phyloP scores from a whole-genome alignment of 2,113 vertebrate species.

The Smithornis capensis region DNA sequence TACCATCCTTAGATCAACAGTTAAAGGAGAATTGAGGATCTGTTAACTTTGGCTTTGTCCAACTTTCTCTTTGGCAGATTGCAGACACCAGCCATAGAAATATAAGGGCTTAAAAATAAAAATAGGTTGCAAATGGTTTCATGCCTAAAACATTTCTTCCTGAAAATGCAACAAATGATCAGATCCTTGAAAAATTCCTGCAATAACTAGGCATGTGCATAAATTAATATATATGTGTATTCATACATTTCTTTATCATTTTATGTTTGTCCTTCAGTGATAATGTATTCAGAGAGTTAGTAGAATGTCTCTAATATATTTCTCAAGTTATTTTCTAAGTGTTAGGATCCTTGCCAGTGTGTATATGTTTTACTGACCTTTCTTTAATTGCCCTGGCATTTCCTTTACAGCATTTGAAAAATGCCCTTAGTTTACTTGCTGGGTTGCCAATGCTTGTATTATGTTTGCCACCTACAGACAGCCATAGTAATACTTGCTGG shows the following conservation, averaged over 20 bases:
- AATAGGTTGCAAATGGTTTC: background rate
- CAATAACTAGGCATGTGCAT: background rate
- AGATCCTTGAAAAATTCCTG: background rate
- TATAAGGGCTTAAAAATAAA: slow-evolving; percentile 41
- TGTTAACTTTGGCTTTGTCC: slow-evolving; percentile 50
- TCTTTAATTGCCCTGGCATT: slow-evolving; percentile 16
- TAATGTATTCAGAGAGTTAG: background rate
- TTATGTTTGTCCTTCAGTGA: background rate
- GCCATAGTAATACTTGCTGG: background rate
- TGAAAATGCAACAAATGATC: background rate
- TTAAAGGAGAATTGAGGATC: slow-evolving; percentile 27
- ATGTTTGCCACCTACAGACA: background rate
- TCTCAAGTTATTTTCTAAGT: background rate
- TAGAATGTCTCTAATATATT: background rate
- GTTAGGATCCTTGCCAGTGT: background rate
- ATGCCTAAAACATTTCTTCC: background rate
- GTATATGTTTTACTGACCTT: slow-evolving; percentile 20
- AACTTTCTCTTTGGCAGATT: slow-evolving; percentile 39
- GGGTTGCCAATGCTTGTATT: slow-evolving; percentile 25
- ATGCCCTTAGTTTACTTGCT: slow-evolving; percentile 52
- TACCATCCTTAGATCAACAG: slow-evolving; percentile 3
- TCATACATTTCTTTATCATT: background rate
- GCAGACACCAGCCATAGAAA: slow-evolving; percentile 19
- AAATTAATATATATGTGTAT: background rate
- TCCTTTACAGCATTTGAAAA: slow-evolving; percentile 30